Conservation (phyloP, 2,113 vertebrate genomes). For the Laticauda laticaudata region DNA sequence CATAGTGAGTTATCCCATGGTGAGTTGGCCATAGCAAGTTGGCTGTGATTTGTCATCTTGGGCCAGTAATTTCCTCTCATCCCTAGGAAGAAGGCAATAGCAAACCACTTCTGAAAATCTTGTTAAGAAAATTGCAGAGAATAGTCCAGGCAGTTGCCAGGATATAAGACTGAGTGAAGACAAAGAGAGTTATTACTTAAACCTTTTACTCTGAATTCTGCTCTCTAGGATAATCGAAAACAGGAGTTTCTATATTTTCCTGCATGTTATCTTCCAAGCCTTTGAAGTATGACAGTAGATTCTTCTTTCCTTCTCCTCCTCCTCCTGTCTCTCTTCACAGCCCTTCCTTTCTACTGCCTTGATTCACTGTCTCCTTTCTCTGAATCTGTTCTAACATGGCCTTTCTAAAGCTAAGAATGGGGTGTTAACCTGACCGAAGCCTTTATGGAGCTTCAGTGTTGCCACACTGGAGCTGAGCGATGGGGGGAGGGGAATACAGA, state of each 20-base stretch:
- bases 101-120: not conserved
- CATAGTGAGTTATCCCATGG: not conserved
- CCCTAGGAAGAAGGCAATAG: not conserved
- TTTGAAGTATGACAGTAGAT: not conserved
- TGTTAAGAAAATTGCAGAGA: not conserved
- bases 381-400: not conserved
- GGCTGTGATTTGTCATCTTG: not conserved
- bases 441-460: too few relatives aligned
- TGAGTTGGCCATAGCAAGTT: too few relatives aligned
- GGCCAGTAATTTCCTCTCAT: not conserved
- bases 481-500: too few relatives aligned
- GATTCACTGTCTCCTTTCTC: not conserved
- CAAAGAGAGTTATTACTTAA: not conserved
- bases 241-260: not conserved
- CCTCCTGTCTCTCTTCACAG: not conserved
- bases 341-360: not conserved
- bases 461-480: too few relatives aligned
- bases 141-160: not conserved
- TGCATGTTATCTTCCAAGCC: not conserved
- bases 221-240: not conserved
- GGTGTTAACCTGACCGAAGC: too few relatives aligned
- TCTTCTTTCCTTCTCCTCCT: not conserved
- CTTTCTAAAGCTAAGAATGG: not conserved
- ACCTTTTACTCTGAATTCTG: not conserved
- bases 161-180: not conserved